Base-by-base conservation (phyloP, 1,140 invertebrate species). In the Lepidotrigona ventralis region DNA sequence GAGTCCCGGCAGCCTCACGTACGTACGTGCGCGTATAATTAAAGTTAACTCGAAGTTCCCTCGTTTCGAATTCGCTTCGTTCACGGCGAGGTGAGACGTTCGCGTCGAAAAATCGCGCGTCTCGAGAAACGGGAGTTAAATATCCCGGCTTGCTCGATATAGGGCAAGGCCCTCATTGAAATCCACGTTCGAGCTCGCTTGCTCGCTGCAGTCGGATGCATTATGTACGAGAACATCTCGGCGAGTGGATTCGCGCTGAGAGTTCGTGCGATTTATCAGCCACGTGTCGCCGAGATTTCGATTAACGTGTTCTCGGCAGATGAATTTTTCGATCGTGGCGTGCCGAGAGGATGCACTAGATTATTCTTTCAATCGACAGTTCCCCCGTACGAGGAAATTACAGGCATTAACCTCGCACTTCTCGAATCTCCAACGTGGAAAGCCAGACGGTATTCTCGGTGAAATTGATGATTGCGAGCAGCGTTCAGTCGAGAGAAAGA, bases 71-170 rank as follows among this genome's bases (percentile, higher is more conserved):
- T 70, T 46, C 70, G 14, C 51, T n/a, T n/a, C 26, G n/a, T 54
- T 54, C n/a, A 46, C n/a, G 11, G 46, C 6, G n/a, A n/a, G n/a
- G n/a, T n/a, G n/a, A n/a, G n/a, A n/a, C 15, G 2, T 17, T n/a
- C 29, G 19, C n/a, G 17, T 72, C 46, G 71, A 72, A 72, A 72
- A 72, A 72, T 69, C 66, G 66, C 12, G 14, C 21, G 23, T 23
- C 19, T 46, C 39, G 33, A 46, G 12, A 46, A 19, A 19, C 17
- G 53, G 17, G 29, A 17, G 63, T 64, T n/a, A 60, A 60, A 60
- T 60, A 60, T 64, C 63, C 15, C 26, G 63, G 14, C 15, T 26
- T 15, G 63, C n/a, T 29, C 63, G 63, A 15, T 64, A 29, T 64
- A 17, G 63, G 15, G 26, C 1, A 15, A 29, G 26, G 58, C n/a